Base-by-base conservation (phyloP, 1,140 invertebrate genomes). In the Heliconius himera region DNA sequence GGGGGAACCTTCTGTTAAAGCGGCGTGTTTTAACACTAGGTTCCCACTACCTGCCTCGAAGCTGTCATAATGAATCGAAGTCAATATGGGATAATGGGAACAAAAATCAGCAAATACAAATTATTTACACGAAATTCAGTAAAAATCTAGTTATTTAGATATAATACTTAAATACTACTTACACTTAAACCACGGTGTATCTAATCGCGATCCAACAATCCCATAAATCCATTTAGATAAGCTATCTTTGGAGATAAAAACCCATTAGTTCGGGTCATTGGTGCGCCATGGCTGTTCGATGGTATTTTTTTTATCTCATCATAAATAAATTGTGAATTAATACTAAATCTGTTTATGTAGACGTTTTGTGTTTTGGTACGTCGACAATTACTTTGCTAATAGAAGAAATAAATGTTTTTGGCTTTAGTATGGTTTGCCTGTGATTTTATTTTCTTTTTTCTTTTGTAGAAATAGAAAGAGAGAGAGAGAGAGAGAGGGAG, bases 191-290 rank as follows among this genome's bases (percentile, higher is more conserved):
- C 60, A 66, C 1, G 13, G 60, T 29, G 60, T 66, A 81, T 81
- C 74, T 78, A 79, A 83, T 86, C 78, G 76, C 56, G 72, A 82
- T 84, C 82, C 77, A 76, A 76, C 54, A 78, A 75, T 36, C 78
- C 83, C 78, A 84, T 86, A 86, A 86, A 84, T 84, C 80, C 81
- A 86, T 86, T 86, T 74, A 86, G 83, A 84, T 86, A 86, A 86
- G 80, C 66, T 84, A 83, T 81, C 73, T 71, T 70, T 79, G 73
- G 73, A 70, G 78, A 79, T 79, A 79, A 75, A 66, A 71, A 13
- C 26, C 78, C 78, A 79, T 79, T 79, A 74, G 78, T 79, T 73
- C 73, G 38, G 77, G 77, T 79, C 77, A 79, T 60, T 79, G 77
- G 77, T 79, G 74, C 77, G 77, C 73, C 77, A 36, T 18, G 3